These are phyloP conservation scores for Schmidtea mediterranea DNA, from an alignment of 1,140 invertebrate species.

Conservation along the genomic window DNA sequence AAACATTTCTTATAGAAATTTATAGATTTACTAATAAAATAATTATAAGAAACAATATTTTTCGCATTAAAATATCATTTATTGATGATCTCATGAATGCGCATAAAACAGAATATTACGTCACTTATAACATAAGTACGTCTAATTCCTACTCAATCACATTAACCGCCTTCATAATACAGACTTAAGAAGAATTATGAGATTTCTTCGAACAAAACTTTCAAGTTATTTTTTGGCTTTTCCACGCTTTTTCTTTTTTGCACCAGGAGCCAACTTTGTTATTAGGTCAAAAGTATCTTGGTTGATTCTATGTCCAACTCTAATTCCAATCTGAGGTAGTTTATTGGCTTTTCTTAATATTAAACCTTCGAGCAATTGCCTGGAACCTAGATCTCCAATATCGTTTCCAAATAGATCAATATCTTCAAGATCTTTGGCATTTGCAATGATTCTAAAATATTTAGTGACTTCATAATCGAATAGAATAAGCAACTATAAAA, in stretches of 20 bases:
- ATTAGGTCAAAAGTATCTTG: slow-evolving; percentile 17
- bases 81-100: background rate
- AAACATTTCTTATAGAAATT: too few species aligned
- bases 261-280: slow-evolving; percentile 16
- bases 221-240: slow-evolving; percentile 13
- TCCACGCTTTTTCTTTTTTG: slow-evolving; percentile 19
- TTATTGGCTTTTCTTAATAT: slow-evolving; percentile 18
- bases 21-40: too few species aligned
- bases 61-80: too few species aligned
- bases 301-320: slow-evolving; percentile 18
- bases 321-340: background rate
- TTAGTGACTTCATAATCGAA: too few species aligned
- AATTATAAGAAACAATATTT: too few species aligned
- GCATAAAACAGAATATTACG: too few species aligned
- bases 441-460: slow-evolving; percentile 17
- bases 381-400: slow-evolving; percentile 21
- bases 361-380: slow-evolving; percentile 18
- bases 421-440: slow-evolving; percentile 19
- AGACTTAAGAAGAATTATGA: too few species aligned
- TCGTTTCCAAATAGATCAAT: slow-evolving; percentile 22
- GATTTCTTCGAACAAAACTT: slow-evolving; percentile 2
- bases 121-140: too few species aligned
- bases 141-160: too few species aligned
- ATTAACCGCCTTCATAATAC: too few species aligned
- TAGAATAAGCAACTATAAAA: too few species aligned